Conservation (phyloP, 1,140 invertebrate genomes). For the Thereuonema tuberculata region DNA sequence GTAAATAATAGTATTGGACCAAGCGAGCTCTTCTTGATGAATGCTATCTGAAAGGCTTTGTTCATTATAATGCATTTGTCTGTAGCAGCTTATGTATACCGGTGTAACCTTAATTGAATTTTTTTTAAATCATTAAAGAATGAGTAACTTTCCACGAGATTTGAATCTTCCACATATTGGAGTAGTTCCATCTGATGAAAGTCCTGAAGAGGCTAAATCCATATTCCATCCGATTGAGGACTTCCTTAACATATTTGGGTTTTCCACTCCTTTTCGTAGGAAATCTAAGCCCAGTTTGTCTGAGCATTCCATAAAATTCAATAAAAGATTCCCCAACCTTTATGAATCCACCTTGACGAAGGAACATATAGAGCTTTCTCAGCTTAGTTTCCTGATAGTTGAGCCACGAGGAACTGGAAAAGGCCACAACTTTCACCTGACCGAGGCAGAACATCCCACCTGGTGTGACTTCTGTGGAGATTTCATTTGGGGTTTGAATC, state of each 20-base stretch:
- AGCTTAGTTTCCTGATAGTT: slow-evolving; percentile 3
- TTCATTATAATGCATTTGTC: too few relatives aligned
- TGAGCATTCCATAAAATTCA: not conserved
- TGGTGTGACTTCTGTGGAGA: slow-evolving; percentile 13
- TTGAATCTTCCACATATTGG: too few relatives aligned
- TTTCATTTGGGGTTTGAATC: slow-evolving; percentile 9
- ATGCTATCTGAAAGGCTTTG: too few relatives aligned
- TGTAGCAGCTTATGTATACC: too few relatives aligned
- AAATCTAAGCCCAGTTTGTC: too few relatives aligned
- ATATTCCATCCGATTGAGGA: slow-evolving; percentile 1
- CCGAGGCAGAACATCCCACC: not conserved
- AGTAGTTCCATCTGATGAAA: too few relatives aligned
- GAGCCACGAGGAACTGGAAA: not conserved
- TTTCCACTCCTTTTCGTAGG: slow-evolving; percentile 3
- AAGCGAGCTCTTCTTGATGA: too few relatives aligned
- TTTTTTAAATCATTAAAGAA: too few relatives aligned
- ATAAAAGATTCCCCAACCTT: not conserved
- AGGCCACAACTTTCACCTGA: not conserved
- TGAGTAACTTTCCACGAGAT: too few relatives aligned
- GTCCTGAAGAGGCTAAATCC: not conserved
- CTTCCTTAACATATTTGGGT: not conserved
- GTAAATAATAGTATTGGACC: too few relatives aligned
- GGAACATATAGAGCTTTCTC: slow-evolving; percentile 9
- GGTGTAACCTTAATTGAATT: too few relatives aligned
- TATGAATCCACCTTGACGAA: not conserved